Conservation (phyloP, 2,113 vertebrate genomes). For the cattle (Bos taurus) region DNA sequence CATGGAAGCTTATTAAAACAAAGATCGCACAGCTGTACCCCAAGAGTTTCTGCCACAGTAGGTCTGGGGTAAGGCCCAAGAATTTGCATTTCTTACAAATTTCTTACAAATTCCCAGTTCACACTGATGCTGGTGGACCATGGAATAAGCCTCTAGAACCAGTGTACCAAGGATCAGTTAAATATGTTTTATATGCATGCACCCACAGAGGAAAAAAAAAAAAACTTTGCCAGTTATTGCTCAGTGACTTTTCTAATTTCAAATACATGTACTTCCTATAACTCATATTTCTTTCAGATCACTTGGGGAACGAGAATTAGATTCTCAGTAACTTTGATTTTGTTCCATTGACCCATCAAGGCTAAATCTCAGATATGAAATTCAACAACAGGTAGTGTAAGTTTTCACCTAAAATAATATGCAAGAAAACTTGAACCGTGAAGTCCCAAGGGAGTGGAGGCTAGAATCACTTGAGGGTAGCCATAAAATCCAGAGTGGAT, state of each 20-base stretch:
- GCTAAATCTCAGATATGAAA: constrained; percentile 28
- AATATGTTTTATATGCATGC: not conserved
- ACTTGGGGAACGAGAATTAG: not conserved
- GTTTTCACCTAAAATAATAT: not conserved
- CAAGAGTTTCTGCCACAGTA: not conserved
- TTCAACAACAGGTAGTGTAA: not conserved
- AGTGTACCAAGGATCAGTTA: not conserved
- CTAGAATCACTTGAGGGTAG: not conserved
- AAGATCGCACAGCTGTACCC: not conserved
- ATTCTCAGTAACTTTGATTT: not conserved
- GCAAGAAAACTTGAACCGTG: not conserved
- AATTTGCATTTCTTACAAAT: not conserved
- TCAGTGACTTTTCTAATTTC: not conserved
- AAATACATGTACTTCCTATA: not conserved
- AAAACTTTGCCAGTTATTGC: not conserved
- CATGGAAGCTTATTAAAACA: not conserved
- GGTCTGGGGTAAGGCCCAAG: not conserved
- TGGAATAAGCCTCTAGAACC: not conserved
- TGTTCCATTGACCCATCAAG: not conserved
- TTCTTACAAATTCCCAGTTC: not conserved
- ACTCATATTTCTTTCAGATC: not conserved
- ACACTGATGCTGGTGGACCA: not conserved
- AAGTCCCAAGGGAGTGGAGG: not conserved
- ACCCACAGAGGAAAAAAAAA: not conserved
- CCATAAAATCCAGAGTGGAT: not conserved